These are phyloP conservation scores for Epinotia nisella DNA, from an alignment of 2,888 invertebrate species.

Conservation along the genomic window DNA sequence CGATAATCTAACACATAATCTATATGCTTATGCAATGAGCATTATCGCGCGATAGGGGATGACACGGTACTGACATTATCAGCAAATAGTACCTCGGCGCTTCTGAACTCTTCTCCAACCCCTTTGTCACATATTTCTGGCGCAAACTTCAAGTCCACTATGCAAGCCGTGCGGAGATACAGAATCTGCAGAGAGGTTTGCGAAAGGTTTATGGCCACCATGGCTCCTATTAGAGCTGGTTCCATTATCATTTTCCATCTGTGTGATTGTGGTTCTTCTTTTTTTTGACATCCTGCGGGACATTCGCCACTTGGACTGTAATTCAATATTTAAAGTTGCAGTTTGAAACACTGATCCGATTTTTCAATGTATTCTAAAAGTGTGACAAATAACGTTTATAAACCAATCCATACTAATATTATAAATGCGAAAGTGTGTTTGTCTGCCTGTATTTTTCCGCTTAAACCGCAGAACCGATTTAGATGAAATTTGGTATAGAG, in stretches of 20 bases:
- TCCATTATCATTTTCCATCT: constrained; percentile 86
- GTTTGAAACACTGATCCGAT: neutral
- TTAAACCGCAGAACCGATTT: too few species aligned
- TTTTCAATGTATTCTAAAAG: neutral
- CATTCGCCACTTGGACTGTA: constrained; percentile 52
- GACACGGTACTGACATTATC: neutral
- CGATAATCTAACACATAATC: too few species aligned
- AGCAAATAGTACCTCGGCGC: constrained; percentile 64
- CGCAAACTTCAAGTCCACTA: constrained; percentile 87
- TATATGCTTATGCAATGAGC: too few species aligned
- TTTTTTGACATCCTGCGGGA: constrained; percentile 49
- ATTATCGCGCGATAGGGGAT: constrained; percentile 8
- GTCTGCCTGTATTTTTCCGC: too few species aligned
- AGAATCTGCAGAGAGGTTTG: constrained; percentile 90
- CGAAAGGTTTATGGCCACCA: constrained; percentile 84
- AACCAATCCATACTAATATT: too few species aligned
- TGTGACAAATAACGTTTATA: too few species aligned
- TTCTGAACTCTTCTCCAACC: constrained; percentile 70
- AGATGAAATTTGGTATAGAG: too few species aligned
- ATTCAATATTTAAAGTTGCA: constrained; percentile 11
- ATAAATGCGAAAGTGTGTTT: too few species aligned
- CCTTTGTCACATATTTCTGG: constrained; percentile 86
- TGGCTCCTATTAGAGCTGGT: constrained; percentile 88
- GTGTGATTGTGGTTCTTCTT: constrained; percentile 51
- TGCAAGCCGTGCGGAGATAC: constrained; percentile 89